Evolutionary conservation across 1,140 invertebrate species (phyloP).

Genomic region (Saccostrea cuccullata): DNA sequence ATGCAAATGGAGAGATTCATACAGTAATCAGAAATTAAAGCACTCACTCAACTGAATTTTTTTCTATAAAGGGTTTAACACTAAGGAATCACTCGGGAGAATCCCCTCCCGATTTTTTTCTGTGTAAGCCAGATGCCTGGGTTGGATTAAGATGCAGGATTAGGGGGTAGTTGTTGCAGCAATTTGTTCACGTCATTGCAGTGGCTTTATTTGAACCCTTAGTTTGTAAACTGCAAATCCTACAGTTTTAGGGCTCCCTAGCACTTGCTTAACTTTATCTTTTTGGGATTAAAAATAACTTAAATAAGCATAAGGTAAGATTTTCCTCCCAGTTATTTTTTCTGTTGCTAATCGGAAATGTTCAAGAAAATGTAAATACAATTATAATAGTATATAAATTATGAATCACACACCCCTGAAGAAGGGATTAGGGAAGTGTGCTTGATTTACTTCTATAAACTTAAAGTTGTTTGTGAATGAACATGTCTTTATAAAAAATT

Average conservation of each 20-base stretch:
- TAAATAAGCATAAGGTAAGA: not conserved
- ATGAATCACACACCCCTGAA: not conserved
- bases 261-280: not conserved
- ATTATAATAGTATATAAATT: not conserved
- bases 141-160: conserved; percentile 20
- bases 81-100: not conserved
- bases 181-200: not conserved
- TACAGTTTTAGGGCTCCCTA: not conserved
- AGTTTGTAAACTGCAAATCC: not conserved
- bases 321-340: not conserved
- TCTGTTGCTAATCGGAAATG: not conserved
- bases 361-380: not conserved
- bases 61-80: not conserved
- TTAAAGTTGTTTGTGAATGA: too few species aligned
- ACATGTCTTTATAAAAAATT: not conserved
- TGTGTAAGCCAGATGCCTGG: conserved; percentile 1
- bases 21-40: not conserved
- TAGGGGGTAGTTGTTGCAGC: not conserved
- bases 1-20: not conserved
- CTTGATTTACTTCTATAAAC: too few species aligned
- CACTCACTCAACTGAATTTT: not conserved
- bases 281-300: not conserved
- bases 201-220: not conserved
- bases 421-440: too few species aligned
- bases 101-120: not conserved